These are phyloP conservation scores for Catostomus latipinnis DNA, from an alignment of 2,797 vertebrate genomes.

Conservation along the genomic window DNA sequence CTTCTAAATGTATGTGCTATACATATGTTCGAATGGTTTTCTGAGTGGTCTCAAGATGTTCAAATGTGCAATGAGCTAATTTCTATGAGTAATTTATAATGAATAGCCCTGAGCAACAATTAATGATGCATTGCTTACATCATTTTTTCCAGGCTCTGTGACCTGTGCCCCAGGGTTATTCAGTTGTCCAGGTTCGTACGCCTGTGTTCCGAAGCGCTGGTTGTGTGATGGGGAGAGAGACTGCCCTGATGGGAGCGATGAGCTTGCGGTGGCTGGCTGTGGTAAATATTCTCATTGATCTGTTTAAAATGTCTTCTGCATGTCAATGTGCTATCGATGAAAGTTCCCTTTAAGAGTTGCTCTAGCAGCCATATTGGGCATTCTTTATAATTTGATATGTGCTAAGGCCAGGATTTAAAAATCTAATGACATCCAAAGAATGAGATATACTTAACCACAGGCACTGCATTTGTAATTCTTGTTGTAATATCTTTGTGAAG, in stretches of 20 bases:
- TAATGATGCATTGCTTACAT: slow-evolving; percentile 14
- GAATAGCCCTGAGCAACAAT: neutral
- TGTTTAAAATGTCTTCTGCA: slow-evolving; percentile 31
- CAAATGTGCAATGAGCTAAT: neutral
- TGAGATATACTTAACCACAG: slow-evolving; percentile 8
- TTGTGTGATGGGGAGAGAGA: slow-evolving; percentile 97
- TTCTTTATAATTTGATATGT: slow-evolving; percentile 41
- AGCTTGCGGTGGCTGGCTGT: slow-evolving; percentile 93
- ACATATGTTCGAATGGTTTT: slow-evolving; percentile 14
- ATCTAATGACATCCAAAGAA: slow-evolving; percentile 22
- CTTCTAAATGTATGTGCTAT: neutral
- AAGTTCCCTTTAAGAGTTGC: slow-evolving; percentile 27
- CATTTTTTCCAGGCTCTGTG: slow-evolving; percentile 79
- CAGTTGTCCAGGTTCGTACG: slow-evolving; percentile 91
- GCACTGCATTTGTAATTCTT: slow-evolving; percentile 7
- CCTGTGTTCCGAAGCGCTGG: slow-evolving; percentile 94
- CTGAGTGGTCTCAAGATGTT: neutral
- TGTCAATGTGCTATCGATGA: slow-evolving; percentile 36
- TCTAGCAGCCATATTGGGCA: slow-evolving; percentile 4
- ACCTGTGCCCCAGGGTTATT: slow-evolving; percentile 93
- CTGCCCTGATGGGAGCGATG: slow-evolving; percentile 95
- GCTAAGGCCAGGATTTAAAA: slow-evolving; percentile 29
- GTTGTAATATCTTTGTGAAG: slow-evolving; percentile 9
- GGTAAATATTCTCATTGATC: slow-evolving; percentile 76
- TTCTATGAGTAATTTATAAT: neutral